Evolutionary conservation across 2,888 invertebrate genomes (phyloP), one percentile per base, ranked within the genome.

Genomic region (Tupiocoris notatus): DNA sequence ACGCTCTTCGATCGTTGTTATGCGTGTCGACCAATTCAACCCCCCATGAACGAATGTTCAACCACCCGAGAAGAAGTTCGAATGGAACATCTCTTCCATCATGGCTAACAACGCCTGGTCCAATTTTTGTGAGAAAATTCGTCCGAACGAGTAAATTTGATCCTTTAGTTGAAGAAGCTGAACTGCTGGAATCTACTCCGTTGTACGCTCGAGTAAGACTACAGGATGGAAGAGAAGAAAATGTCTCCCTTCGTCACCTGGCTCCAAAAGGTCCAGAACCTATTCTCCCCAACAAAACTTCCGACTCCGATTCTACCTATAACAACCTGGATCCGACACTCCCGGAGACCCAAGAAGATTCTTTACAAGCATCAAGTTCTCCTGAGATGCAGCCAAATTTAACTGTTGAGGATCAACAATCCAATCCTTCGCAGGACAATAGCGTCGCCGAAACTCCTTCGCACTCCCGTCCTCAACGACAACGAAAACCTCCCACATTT

Each of bases 1-100:
- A 65, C 25, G 25, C 65, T 6, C 25, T 65, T 17, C n/a, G 39
- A 17, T 59, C 70, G 3, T n/a, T 59, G 2, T n/a, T 70, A 1
- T 18, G 21, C 59, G 22, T 59, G 9, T 12, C 59, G 7, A 70
- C 23, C 3, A 70, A 70, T 17, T 22, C 17, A 1, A 59, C 70
- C 20, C 59, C 70, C 2, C 59, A 70, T 12, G 70, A 70, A 17
- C 58, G 70, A 17, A 24, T 70, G 2, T 70, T 59, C 24, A 58
- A 16, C 21, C 61, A 59, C 9, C 54, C 18, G 1, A 17, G 17
- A 39, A 1, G 39, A 39, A 39, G 18, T 0, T 16, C 24, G n/a
- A 59, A 70, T 24, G 70, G 70, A 1, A 58, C 58, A 0, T 22
- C 59, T n/a, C 16, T 70, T 9, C 59, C 59, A 22, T 9, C 59